Evolutionary conservation across 1,140 invertebrate species (phyloP).

Genomic region (Leptinotarsa lineolata): DNA sequence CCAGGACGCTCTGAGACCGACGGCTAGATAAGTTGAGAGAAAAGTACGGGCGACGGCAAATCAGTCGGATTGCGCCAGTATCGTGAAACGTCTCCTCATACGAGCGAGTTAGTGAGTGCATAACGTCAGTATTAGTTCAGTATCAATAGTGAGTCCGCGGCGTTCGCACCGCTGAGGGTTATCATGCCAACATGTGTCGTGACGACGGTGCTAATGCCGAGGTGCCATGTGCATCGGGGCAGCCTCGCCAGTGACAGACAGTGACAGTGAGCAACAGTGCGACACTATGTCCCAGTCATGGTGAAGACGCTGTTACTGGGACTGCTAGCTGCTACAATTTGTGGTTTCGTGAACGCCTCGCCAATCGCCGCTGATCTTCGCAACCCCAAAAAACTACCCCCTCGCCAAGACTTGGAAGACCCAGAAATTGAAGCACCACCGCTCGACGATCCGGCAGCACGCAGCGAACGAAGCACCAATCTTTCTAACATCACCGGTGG

Average conservation of each 20-base stretch:
- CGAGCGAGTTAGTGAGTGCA: background rate
- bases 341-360: slow-evolving; percentile 51
- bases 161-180: slow-evolving; percentile 39
- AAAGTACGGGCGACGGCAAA: background rate
- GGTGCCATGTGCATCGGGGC: slow-evolving; percentile 44
- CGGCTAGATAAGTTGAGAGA: background rate
- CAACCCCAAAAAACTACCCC: slow-evolving; percentile 16
- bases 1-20: background rate
- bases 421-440: slow-evolving; percentile 33
- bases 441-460: slow-evolving; percentile 51
- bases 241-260: slow-evolving; percentile 47
- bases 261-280: slow-evolving; percentile 49
- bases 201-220: slow-evolving; percentile 31
- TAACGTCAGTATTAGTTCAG: slow-evolving; percentile 24
- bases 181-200: slow-evolving; percentile 36
- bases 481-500: slow-evolving; percentile 74
- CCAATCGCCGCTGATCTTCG: slow-evolving; percentile 35
- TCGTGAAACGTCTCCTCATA: slow-evolving; percentile 7
- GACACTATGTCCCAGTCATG: slow-evolving; percentile 57
- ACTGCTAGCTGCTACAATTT: slow-evolving; percentile 52
- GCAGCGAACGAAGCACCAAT: slow-evolving; percentile 71
- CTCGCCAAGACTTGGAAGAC: slow-evolving; percentile 25
- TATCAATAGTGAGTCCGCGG: slow-evolving; percentile 42
- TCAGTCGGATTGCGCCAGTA: slow-evolving; percentile 11
- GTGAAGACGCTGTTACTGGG: slow-evolving; percentile 55